Evolutionary conservation across 1,140 invertebrate species (phyloP).

Genomic region (Nephila pilipes): DNA sequence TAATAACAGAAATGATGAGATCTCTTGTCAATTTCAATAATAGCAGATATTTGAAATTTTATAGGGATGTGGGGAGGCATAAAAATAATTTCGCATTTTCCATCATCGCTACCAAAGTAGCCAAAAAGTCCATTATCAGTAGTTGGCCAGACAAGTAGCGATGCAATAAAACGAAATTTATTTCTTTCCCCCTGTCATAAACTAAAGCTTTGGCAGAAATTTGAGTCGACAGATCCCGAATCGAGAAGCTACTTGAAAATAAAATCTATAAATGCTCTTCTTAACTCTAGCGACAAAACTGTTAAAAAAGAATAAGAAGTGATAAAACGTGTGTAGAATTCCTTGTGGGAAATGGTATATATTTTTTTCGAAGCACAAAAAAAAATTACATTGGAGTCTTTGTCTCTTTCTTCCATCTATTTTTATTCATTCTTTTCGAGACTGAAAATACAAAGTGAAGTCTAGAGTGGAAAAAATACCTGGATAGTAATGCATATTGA

Average conservation of each 20-base stretch:
- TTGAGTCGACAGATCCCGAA: constrained; percentile 65
- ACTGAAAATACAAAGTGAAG: constrained; percentile 51
- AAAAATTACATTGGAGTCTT: constrained; percentile 5
- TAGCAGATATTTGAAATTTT: constrained; percentile 57
- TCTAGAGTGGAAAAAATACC: constrained; percentile 51
- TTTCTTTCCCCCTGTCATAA: constrained; percentile 49
- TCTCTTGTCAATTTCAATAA: constrained; percentile 53
- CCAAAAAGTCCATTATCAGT: constrained; percentile 56
- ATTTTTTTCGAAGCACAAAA: neutral
- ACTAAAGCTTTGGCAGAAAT: constrained; percentile 67
- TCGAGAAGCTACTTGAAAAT: constrained; percentile 63
- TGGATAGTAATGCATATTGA: constrained; percentile 65
- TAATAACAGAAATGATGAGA: constrained; percentile 29
- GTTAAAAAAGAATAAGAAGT: constrained; percentile 73
- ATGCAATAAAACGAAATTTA: constrained; percentile 69
- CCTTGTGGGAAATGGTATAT: constrained; percentile 59
- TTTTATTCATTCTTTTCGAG: constrained; percentile 40
- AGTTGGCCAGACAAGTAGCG: constrained; percentile 57
- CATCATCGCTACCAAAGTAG: neutral
- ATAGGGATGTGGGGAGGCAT: neutral
- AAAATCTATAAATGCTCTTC: constrained; percentile 71
- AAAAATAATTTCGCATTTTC: constrained; percentile 52
- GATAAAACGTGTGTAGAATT: constrained; percentile 73
- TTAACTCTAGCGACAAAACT: constrained; percentile 63
- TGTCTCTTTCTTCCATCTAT: constrained; percentile 54